Evolutionary conservation across 2,113 vertebrate genomes (phyloP).

Genomic region (Falcunculus frontatus): DNA sequence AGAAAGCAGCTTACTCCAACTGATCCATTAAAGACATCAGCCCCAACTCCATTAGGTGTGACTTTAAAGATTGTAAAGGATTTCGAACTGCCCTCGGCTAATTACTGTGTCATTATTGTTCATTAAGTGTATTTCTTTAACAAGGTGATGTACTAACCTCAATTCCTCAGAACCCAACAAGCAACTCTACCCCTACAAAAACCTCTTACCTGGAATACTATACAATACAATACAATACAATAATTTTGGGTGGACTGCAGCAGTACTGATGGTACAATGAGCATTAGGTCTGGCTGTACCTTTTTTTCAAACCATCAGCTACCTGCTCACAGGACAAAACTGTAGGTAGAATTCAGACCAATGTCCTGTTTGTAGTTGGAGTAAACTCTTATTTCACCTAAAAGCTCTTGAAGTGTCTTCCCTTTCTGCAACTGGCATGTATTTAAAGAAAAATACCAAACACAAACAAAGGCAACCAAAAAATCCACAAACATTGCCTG

Average conservation of each 20-base stretch:
- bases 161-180: background rate
- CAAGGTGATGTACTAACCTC: accelerated
- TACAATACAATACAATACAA: no score
- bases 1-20: background rate
- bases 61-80: background rate
- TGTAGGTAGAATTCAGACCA: background rate
- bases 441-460: background rate
- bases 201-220: background rate
- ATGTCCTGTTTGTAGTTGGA: accelerated
- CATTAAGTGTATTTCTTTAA: background rate
- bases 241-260: background rate
- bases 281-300: accelerated
- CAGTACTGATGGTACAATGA: accelerated
- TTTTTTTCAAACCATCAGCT: background rate
- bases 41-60: background rate
- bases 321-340: background rate
- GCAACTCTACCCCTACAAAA: no score
- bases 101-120: background rate
- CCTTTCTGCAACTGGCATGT: background rate
- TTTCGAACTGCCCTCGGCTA: background rate
- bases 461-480: background rate
- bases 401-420: background rate
- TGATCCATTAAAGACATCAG: background rate
- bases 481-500: background rate
- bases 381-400: no score